Conservation (phyloP, 2,113 vertebrate species). For the Anarhynchus alexandrinus region DNA sequence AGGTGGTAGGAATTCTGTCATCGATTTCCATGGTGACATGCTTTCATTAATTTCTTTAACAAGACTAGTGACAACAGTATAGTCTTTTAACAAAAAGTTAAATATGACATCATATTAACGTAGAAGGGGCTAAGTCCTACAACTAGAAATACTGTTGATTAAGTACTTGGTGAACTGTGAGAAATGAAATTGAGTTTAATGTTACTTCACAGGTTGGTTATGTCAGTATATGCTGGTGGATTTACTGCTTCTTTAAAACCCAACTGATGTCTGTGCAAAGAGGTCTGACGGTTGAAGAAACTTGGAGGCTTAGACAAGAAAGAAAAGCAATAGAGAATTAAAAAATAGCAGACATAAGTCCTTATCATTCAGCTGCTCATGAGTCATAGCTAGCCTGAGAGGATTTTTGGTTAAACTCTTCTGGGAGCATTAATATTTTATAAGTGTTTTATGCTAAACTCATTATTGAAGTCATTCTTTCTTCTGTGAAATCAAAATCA, state of each 20-base stretch:
- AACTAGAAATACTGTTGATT: neutral
- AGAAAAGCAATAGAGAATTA: neutral
- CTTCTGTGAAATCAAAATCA: neutral
- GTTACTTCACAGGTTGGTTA: neutral
- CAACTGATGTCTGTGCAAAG: neutral
- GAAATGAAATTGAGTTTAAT: neutral
- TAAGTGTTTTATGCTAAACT: conserved; percentile 6
- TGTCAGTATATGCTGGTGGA: neutral
- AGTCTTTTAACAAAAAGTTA: neutral
- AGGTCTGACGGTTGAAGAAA: neutral
- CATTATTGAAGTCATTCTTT: neutral
- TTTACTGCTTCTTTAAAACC: neutral
- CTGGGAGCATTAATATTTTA: conserved; percentile 19
- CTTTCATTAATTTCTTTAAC: neutral
- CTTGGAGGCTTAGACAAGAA: neutral
- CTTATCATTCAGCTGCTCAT: neutral
- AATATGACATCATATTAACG: neutral
- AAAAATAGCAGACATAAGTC: conserved; percentile 16
- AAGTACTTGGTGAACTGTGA: neutral
- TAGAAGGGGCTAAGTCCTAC: neutral
- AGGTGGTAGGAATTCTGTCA: neutral
- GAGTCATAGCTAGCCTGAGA: conserved; percentile 35
- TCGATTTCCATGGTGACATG: neutral
- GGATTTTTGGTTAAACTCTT: neutral
- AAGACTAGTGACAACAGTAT: neutral